A percentile compares a stretch with the other conserved stretches of the same genome.
phyloP scores from a whole-genome alignment of 64 coral and sea anemone genomes.

The Porites australiensis region DNA sequence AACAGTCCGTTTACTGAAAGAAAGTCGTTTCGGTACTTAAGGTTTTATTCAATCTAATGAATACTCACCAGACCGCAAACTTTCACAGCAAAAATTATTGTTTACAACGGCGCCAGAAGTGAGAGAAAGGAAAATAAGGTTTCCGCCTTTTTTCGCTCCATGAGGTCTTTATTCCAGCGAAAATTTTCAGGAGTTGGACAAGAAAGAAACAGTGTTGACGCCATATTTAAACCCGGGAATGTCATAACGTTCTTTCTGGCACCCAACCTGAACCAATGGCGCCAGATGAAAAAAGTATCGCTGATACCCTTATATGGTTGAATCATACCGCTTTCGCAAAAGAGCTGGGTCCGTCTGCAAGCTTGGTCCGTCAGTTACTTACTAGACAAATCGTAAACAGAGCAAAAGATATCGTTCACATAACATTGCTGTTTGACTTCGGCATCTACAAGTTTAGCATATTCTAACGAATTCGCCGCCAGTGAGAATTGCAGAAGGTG shows the following conservation, averaged over 20 bases:
- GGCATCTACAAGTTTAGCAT: too few species aligned
- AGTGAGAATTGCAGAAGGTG: too few species aligned
- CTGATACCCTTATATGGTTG: not conserved
- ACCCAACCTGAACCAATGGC: not conserved
- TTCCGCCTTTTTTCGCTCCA: too few species aligned
- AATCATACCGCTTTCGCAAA: slow-evolving; percentile 17
- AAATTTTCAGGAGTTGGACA: not conserved
- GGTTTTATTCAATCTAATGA: too few species aligned
- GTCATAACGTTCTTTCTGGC: slow-evolving; percentile 1
- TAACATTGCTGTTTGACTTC: too few species aligned
- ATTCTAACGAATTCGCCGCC: too few species aligned
- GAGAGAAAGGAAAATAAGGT: too few species aligned
- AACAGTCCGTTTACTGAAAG: too few species aligned
- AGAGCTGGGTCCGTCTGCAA: slow-evolving; percentile 8
- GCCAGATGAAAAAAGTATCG: not conserved
- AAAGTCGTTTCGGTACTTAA: too few species aligned
- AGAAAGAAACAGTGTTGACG: not conserved
- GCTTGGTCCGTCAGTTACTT: not conserved
- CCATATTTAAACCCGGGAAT: not conserved
- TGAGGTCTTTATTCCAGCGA: too few species aligned
- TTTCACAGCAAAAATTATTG: not conserved
- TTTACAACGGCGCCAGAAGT: not conserved
- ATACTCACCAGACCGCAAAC: too few species aligned
- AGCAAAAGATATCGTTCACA: not conserved
- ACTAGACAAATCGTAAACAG: not conserved